Evolutionary conservation across 2,113 vertebrate species (phyloP), one percentile per base, ranked within the genome.

Genomic region (Odontesthes bonariensis): DNA sequence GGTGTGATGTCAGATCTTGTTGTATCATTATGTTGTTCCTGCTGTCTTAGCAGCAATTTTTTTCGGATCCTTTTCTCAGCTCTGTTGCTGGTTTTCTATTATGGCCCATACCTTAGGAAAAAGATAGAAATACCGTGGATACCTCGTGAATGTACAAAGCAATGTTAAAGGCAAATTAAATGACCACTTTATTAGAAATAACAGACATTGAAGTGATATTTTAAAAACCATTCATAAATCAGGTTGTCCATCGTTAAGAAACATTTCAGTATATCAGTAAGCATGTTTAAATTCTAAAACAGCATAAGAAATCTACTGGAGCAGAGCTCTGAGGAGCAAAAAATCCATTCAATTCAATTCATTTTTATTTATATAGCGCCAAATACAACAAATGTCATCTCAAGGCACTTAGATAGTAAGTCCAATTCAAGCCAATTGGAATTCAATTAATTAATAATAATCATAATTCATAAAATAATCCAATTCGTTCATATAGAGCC

Each of bases 31-130:
- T 64, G 54, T 79, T 67, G 53, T 82, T 89, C 65, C 42, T 86
- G 88, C 86, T 76, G 52, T 71, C 62, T 88, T 78, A 83, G 81
- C 78, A 84, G 67, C 71, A 77, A 55, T 72, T 75, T 79, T 85
- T 71, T 75, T 31, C 6, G 27, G 60, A 38, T 7, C 35, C 2
- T 38, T 38, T 38, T 7, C 35, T 38, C 35, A 38, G 35, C 7
- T 73, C 35, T 71, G 33, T 69, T 0, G 10, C 64, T 72, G 5
- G n/a, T 69, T 66, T 80, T 55, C 49, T 5, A 14, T 82, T 77
- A 73, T 63, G 46, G 53, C 52, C 60, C 6, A 17, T 23, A 65
- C 19, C 38, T 66, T 16, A 66, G 61, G 61, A 62, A 79, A 44
- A 22, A 7, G 22, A 16, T 38, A 10, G 10, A 1, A 10, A 38